These are phyloP conservation scores for Rhinoraja longicauda DNA, from an alignment of 2,797 vertebrate species.

Conservation along the genomic window DNA sequence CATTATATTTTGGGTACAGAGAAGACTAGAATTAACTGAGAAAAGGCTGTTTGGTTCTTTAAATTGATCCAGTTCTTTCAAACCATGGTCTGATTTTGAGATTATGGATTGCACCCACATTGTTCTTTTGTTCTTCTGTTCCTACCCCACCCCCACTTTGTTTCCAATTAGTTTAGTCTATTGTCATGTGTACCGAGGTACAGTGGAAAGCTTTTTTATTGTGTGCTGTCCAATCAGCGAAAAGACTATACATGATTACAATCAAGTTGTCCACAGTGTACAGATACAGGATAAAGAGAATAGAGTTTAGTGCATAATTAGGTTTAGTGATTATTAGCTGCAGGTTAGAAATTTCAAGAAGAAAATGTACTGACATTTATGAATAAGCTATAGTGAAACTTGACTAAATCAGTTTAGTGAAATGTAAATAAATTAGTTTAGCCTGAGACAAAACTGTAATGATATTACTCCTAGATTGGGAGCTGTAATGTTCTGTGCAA, in stretches of 20 bases:
- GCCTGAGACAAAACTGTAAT: too few relatives aligned
- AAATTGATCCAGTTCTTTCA: neutral
- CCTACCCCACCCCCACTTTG: too few relatives aligned
- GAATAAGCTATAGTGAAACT: neutral
- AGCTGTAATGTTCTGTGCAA: neutral
- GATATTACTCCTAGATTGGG: neutral
- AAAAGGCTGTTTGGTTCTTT: neutral
- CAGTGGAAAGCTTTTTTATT: too few relatives aligned
- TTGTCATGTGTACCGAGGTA: too few relatives aligned
- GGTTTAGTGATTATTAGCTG: neutral
- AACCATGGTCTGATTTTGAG: neutral
- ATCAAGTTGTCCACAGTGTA: too few relatives aligned
- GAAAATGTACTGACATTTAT: slow-evolving; percentile 14
- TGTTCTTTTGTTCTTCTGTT: neutral
- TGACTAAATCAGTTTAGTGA: neutral
- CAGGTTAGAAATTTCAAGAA: neutral
- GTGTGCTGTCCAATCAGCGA: too few relatives aligned
- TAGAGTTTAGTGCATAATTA: too few relatives aligned
- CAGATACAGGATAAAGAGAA: too few relatives aligned
- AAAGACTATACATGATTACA: too few relatives aligned
- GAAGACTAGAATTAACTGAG: neutral
- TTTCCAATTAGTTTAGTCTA: too few relatives aligned
- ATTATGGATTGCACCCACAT: neutral
- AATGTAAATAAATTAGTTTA: neutral
- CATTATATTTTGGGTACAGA: neutral